These are phyloP conservation scores for Taenaris catops DNA, from an alignment of 2,888 invertebrate species.

Conservation along the genomic window DNA sequence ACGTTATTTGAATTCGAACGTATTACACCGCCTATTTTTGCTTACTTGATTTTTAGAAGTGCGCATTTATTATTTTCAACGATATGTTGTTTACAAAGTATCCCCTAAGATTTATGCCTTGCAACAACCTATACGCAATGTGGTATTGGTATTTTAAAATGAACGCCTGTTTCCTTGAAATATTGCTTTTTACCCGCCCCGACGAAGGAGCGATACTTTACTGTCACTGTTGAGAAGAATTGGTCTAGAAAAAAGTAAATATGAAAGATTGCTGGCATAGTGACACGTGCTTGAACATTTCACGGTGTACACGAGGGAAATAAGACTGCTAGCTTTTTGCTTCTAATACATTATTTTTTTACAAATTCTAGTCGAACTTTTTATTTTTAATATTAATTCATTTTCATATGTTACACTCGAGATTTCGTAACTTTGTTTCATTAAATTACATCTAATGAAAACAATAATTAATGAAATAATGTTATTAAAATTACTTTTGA, in stretches of 20 bases:
- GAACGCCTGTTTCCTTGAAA: slow-evolving; percentile 68
- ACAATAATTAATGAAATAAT: too few relatives aligned
- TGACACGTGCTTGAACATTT: slow-evolving; percentile 6
- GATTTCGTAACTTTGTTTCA: too few relatives aligned
- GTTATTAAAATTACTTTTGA: too few relatives aligned
- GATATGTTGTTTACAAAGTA: slow-evolving; percentile 38
- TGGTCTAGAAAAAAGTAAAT: slow-evolving; percentile 47
- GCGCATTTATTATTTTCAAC: slow-evolving; percentile 61
- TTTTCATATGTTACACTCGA: too few relatives aligned
- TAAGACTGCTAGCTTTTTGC: slow-evolving; percentile 2
- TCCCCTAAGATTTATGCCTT: slow-evolving; percentile 66
- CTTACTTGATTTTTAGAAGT: slow-evolving; percentile 66
- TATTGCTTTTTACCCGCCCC: slow-evolving; percentile 58
- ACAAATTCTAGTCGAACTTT: too few relatives aligned
- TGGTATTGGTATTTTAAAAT: slow-evolving; percentile 70
- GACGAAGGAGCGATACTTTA: slow-evolving; percentile 54
- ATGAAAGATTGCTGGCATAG: slow-evolving; percentile 25
- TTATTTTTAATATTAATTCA: too few relatives aligned
- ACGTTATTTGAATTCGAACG: slow-evolving; percentile 1
- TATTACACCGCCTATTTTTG: slow-evolving; percentile 19
- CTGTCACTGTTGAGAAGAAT: slow-evolving; percentile 54
- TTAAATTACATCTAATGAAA: too few relatives aligned
- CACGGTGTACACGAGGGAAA: slow-evolving; percentile 8
- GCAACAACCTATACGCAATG: slow-evolving; percentile 57
- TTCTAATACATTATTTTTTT: too few relatives aligned